Percentiles rank a stretch among this genome's conserved stretches.
These are phyloP conservation scores for Stegodyphus dumicola DNA, from an alignment of 1,140 invertebrate species.

Conservation along the genomic window DNA sequence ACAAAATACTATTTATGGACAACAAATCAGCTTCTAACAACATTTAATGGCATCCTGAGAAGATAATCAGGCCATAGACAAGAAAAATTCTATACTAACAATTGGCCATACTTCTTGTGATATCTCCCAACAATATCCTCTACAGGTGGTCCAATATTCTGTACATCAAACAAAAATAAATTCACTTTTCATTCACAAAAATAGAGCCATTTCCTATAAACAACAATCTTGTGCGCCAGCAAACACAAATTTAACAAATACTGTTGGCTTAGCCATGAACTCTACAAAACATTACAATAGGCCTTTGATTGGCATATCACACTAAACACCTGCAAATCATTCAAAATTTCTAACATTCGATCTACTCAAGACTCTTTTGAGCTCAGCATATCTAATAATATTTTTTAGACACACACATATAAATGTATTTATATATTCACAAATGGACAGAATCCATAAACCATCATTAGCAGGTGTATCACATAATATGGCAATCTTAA, in stretches of 20 bases:
- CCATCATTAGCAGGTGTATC: slow-evolving; percentile 53
- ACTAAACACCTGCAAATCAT: slow-evolving; percentile 46
- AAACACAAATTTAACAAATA: slow-evolving; percentile 53
- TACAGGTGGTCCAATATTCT: slow-evolving; percentile 58
- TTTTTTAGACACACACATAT: slow-evolving; percentile 31
- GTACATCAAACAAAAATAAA: slow-evolving; percentile 59
- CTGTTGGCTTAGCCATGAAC: slow-evolving; percentile 51
- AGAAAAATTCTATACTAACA: slow-evolving; percentile 48
- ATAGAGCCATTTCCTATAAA: slow-evolving; percentile 58
- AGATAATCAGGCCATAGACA: slow-evolving; percentile 54
- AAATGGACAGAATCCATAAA: slow-evolving; percentile 54
- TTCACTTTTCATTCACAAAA: slow-evolving; percentile 55
- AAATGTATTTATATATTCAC: slow-evolving; percentile 52
- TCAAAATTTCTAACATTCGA: slow-evolving; percentile 11
- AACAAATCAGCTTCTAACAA: slow-evolving; percentile 44
- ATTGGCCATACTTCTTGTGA: slow-evolving; percentile 42
- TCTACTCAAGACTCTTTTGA: slow-evolving; percentile 33
- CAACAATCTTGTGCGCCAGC: slow-evolving; percentile 59
- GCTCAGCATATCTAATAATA: slow-evolving; percentile 30
- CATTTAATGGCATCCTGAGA: slow-evolving; percentile 59
- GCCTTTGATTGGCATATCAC: slow-evolving; percentile 49
- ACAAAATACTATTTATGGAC: background rate
- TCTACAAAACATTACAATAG: slow-evolving; percentile 39
- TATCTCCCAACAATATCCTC: slow-evolving; percentile 50
- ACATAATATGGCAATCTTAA: slow-evolving; percentile 57